Evolutionary conservation across 2,113 vertebrate species (phyloP).

Genomic region (Burhinus oedicnemus): DNA sequence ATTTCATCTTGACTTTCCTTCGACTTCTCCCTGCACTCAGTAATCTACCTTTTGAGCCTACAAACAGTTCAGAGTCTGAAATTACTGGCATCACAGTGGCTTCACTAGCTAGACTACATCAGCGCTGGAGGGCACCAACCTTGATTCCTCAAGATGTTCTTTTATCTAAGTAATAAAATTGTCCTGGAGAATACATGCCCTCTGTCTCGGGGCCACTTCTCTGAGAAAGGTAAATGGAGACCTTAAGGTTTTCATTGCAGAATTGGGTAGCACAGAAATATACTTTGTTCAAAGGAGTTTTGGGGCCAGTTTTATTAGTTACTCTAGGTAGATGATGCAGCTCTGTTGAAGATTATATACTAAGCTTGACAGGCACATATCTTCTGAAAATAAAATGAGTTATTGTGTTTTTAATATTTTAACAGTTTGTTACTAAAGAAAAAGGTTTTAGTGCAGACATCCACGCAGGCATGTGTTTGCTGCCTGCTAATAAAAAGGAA

Average conservation of each 20-base stretch:
- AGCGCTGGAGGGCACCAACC: background rate
- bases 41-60: background rate
- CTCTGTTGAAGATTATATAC: background rate
- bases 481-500: background rate
- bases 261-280: background rate
- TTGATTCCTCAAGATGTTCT: background rate
- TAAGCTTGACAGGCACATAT: background rate
- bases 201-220: background rate
- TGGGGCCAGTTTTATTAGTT: background rate
- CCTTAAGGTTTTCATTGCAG: background rate
- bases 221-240: background rate
- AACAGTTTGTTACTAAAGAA: background rate
- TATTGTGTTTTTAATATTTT: background rate
- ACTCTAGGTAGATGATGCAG: background rate
- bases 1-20: background rate
- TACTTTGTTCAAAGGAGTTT: background rate
- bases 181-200: background rate
- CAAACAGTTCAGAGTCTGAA: background rate
- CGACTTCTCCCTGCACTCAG: background rate
- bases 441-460: background rate
- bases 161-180: background rate
- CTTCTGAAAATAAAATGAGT: background rate
- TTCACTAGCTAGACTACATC: background rate
- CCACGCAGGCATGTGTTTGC: background rate
- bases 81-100: background rate